Evolutionary conservation across 2,113 vertebrate species (phyloP).

Genomic region (Hippocampus comes): DNA sequence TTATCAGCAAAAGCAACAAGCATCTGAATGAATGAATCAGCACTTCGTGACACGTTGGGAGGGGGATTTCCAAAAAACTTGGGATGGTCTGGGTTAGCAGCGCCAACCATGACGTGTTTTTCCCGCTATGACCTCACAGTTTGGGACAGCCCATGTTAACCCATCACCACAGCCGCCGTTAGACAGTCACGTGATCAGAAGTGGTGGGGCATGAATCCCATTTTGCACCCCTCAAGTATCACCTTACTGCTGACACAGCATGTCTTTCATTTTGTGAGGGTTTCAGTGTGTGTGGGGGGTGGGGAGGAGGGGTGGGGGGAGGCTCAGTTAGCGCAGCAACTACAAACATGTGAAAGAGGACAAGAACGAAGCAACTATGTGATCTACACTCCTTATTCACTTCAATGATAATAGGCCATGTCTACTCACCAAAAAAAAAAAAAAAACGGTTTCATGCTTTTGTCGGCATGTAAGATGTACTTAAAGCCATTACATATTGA

Average conservation of each 20-base stretch:
- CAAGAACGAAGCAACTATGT: not conserved
- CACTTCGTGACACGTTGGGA: not conserved
- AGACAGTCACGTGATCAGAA: not conserved
- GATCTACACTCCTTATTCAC: not conserved
- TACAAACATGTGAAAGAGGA: not conserved
- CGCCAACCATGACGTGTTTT: not conserved
- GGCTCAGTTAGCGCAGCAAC: not conserved
- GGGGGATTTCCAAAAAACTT: not conserved
- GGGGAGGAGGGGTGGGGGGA: not conserved
- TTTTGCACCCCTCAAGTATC: not conserved
- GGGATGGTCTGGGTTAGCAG: not conserved
- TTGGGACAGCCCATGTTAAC: not conserved
- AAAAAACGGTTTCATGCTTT: not conserved
- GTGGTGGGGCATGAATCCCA: not conserved
- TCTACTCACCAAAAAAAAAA: not conserved
- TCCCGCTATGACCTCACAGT: not conserved
- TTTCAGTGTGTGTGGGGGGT: not conserved
- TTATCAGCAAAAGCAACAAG: slow-evolving; percentile 1
- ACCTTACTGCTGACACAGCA: not conserved
- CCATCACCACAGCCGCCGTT: not conserved
- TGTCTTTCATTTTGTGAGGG: not conserved
- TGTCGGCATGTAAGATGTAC: no score
- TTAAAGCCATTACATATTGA: not conserved
- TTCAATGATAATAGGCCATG: not conserved
- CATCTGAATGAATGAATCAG: not conserved